These are phyloP conservation scores for Percina caprodes DNA, from an alignment of 2,113 vertebrate species.

Conservation along the genomic window DNA sequence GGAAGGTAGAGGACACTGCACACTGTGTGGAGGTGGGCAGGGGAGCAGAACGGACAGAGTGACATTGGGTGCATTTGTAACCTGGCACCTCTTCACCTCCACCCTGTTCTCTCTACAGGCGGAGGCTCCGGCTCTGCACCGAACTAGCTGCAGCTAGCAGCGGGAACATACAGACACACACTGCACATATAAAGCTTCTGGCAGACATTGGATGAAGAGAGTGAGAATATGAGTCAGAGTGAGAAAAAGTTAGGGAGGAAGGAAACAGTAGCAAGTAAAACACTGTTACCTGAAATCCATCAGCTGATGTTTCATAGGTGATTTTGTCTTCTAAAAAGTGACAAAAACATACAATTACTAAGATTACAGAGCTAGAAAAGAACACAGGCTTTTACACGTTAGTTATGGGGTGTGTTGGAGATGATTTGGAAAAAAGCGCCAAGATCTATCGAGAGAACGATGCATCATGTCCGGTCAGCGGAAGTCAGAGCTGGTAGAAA, in stretches of 20 bases:
- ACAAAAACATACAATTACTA: neutral
- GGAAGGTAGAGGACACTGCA: slow-evolving; percentile 37
- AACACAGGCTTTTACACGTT: neutral
- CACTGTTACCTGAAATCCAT: neutral
- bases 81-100: slow-evolving; percentile 60
- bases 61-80: slow-evolving; percentile 68
- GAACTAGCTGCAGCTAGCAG: slow-evolving; percentile 57
- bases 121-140: slow-evolving; percentile 22
- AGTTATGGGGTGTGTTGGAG: too few species aligned
- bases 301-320: neutral
- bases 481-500: slow-evolving; percentile 18
- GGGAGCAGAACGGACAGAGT: slow-evolving; percentile 36
- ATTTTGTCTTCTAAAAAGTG: neutral
- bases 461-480: neutral
- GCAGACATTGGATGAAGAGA: neutral
- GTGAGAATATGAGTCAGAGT: slow-evolving; percentile 15
- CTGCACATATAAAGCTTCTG: slow-evolving; percentile 3
- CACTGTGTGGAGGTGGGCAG: slow-evolving; percentile 14
- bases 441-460: neutral
- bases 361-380: neutral
- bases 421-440: neutral
- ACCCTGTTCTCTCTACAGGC: slow-evolving; percentile 47
- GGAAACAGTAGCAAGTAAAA: neutral
- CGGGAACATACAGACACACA: slow-evolving; percentile 45
- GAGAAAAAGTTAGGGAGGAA: neutral